Percentiles rank a stretch among this genome's conserved stretches.
These are phyloP conservation scores for Oscheius onirici DNA, from an alignment of 2,888 invertebrate genomes.

Conservation along the genomic window DNA sequence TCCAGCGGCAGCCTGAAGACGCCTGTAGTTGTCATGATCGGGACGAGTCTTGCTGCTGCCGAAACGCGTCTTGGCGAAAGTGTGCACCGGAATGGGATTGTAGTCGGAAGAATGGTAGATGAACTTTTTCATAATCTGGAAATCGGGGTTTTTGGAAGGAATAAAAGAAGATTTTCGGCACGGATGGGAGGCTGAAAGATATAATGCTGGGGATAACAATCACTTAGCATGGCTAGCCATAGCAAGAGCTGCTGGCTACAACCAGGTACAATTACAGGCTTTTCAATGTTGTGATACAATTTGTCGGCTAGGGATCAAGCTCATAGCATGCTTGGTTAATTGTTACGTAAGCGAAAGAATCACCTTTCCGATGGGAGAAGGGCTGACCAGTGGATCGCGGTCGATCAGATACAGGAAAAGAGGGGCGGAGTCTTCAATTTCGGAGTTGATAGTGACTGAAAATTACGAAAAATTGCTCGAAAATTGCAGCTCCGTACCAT, in stretches of 20 bases:
- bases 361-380: slow-evolving; percentile 17
- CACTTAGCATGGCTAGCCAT: too few species aligned
- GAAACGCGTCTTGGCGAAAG: slow-evolving; percentile 50
- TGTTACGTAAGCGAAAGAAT: background rate
- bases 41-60: slow-evolving; percentile 38
- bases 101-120: slow-evolving; percentile 40
- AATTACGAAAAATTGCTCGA: background rate
- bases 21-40: slow-evolving; percentile 28
- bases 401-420: background rate
- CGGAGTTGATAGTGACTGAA: slow-evolving; percentile 5
- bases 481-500: background rate
- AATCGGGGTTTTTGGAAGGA: too few species aligned
- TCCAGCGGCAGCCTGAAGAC: slow-evolving; percentile 23
- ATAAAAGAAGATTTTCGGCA: too few species aligned
- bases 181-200: too few species aligned
- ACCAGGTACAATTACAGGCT: too few species aligned
- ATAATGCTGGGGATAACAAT: too few species aligned
- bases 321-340: too few species aligned
- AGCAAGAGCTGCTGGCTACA: too few species aligned
- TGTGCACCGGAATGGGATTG: slow-evolving; percentile 36
- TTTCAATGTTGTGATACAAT: too few species aligned
- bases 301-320: too few species aligned
- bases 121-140: slow-evolving; percentile 24
- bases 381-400: background rate
- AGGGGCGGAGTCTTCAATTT: background rate